Conservation (phyloP, 2,797 vertebrate species). For the Danio albolineatus region DNA sequence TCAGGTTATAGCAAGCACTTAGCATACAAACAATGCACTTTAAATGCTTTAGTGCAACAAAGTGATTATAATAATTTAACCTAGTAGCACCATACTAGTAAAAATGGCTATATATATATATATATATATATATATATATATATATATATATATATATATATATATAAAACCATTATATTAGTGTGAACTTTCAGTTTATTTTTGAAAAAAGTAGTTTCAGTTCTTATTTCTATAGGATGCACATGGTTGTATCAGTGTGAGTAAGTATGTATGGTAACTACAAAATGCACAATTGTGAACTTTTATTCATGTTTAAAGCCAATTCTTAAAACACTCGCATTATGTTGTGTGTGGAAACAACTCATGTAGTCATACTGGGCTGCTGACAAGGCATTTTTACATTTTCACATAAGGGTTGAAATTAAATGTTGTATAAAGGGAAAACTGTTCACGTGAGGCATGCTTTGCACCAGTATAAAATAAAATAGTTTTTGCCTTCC, state of each 20-base stretch:
- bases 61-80: not conserved
- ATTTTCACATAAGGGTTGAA: not conserved
- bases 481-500: not conserved
- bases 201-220: not conserved
- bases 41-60: not conserved
- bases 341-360: not conserved
- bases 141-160: too few species aligned
- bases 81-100: too few species aligned
- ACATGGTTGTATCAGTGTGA: not conserved
- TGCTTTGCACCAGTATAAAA: not conserved
- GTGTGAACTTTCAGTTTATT: not conserved
- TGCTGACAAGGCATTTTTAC: not conserved
- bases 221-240: not conserved
- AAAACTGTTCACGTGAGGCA: not conserved
- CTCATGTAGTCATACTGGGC: not conserved
- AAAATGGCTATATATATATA: too few species aligned
- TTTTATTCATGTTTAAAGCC: constrained; percentile 4
- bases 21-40: not conserved
- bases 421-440: not conserved
- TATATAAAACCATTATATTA: too few species aligned
- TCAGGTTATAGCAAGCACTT: not conserved
- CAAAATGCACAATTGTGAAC: not conserved
- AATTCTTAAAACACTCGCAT: not conserved
- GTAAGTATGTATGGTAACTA: not conserved
- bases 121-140: too few species aligned